Evolutionary conservation across 2,888 invertebrate species (phyloP), one percentile per base, ranked within the genome.

Genomic region (Sepiola atlantica): DNA sequence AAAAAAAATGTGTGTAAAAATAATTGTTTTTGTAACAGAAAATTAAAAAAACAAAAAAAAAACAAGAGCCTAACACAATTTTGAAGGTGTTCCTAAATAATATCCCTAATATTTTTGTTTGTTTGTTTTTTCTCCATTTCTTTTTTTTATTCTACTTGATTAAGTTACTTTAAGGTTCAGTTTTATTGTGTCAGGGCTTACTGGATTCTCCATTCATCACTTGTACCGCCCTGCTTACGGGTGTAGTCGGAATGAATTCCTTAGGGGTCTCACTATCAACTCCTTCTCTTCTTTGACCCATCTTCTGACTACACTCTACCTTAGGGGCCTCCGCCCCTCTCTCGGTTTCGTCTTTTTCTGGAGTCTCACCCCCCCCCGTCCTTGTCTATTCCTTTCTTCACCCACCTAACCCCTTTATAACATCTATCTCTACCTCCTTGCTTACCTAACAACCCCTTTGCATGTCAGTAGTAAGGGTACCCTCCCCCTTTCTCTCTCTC

Each of bases 191-290:
- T 77, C 18, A 77, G 16, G n/a, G 45, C 45, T 45, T 12, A 28
- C n/a, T 28, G 28, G 77, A 77, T 32, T 77, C 32, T 14, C n/a
- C 77, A 77, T 77, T 77, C 77, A 77, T 77, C 24, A 77, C 28
- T 61, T 77, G 10, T 77, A n/a, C 16, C n/a, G 28, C 77, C 0
- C 77, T 77, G n/a, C n/a, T 21, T n/a, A 77, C n/a, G 28, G 61
- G 77, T 32, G 77, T 77, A 77, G 77, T n/a, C 32, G 77, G 14
- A 21, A 77, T 16, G 77, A 77, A 77, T 77, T 77, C n/a, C n/a
- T 77, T 77, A 77, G 77, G 77, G 77, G 18, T 77, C n/a, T 77
- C 77, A 77, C n/a, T 77, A 77, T 77, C 77, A 77, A 77, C n/a
- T 77, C 77, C 77, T 77, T n/a, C 77, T 77, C 77, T 32, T n/a